Base-by-base conservation (phyloP, 2,113 vertebrate genomes). In the Pituophis catenifer region DNA sequence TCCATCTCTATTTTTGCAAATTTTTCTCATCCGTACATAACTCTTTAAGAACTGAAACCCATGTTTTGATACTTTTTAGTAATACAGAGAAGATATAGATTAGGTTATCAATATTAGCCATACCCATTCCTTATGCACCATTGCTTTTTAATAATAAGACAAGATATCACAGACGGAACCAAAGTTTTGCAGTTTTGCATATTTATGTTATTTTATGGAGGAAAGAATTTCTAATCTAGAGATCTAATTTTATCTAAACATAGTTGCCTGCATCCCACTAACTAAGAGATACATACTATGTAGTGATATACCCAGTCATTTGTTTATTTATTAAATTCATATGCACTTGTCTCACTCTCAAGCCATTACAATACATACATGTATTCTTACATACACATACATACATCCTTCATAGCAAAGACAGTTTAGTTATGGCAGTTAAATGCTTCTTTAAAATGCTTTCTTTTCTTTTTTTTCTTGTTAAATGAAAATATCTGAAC, bases 401-500 rank as follows among this genome's bases (percentile, higher is more conserved):
- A n/a, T 65, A 70, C 11, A 65, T 26, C 1, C 29, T 81, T 81
- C 5, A 33, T 19, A 81, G 17, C 75, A 81, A 44, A 19, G 33
- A 3, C 33, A 81, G 17, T 9, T 81, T 81, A 44, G 8, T 81
- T 44, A 38, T 21, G 75, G 33, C 1, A 75, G 29, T 75, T 33
- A 75, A 75, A 33, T 75, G 65, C 6, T 44, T 44, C 8, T 21
- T 89, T 59, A 70, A 70, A n/a, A 70, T 70, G 65, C 12, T 70
- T 70, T 65, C 11, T 29, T 65, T 59, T 58, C 26, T 48, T 48
- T 48, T 44, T 26, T 88, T 24, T 26, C 21, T 55, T 17, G 15
- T 15, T 15, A 48, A 81, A 21, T 29, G 81, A 87, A 93, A 93
- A 90, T 87, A 44, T 85, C 90, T 94, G 62, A 65, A 91, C 88